Conservation (phyloP, 1,140 invertebrate species). For the Eubasilissa regina region DNA sequence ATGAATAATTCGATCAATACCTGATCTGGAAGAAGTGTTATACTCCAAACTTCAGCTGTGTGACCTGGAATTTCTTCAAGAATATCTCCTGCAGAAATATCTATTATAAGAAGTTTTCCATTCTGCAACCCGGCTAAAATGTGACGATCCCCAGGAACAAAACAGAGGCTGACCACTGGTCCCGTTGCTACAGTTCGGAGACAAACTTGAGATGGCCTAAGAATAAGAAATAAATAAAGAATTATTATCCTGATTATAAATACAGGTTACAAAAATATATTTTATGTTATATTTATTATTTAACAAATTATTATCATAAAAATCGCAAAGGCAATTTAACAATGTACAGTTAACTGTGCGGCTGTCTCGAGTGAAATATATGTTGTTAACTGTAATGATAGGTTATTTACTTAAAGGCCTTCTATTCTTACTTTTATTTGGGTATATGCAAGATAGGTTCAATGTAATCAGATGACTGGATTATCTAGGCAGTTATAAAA, state of each 20-base stretch:
- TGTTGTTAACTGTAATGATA: too few relatives aligned
- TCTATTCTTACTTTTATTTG: too few relatives aligned
- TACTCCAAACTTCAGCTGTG: slow-evolving; percentile 82
- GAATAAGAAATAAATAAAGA: slow-evolving; percentile 56
- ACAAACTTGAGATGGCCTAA: slow-evolving; percentile 83
- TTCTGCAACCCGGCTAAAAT: slow-evolving; percentile 90
- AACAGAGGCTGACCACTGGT: slow-evolving; percentile 83
- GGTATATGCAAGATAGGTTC: too few relatives aligned
- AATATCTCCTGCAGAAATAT: slow-evolving; percentile 86
- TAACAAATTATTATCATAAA: too few relatives aligned
- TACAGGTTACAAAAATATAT: too few relatives aligned
- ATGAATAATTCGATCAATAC: slow-evolving; percentile 65
- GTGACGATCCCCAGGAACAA: slow-evolving; percentile 94
- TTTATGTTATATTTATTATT: too few relatives aligned
- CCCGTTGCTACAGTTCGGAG: slow-evolving; percentile 86
- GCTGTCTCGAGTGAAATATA: too few relatives aligned
- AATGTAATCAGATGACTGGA: too few relatives aligned
- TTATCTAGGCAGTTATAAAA: too few relatives aligned
- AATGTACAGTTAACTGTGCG: too few relatives aligned
- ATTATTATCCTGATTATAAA: background rate
- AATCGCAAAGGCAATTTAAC: too few relatives aligned
- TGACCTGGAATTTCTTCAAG: slow-evolving; percentile 88
- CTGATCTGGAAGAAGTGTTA: slow-evolving; percentile 83
- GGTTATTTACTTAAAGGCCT: too few relatives aligned
- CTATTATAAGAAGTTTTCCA: slow-evolving; percentile 90